Base-by-base conservation (phyloP, 2,888 invertebrate genomes). In the Hermodice carunculata region DNA sequence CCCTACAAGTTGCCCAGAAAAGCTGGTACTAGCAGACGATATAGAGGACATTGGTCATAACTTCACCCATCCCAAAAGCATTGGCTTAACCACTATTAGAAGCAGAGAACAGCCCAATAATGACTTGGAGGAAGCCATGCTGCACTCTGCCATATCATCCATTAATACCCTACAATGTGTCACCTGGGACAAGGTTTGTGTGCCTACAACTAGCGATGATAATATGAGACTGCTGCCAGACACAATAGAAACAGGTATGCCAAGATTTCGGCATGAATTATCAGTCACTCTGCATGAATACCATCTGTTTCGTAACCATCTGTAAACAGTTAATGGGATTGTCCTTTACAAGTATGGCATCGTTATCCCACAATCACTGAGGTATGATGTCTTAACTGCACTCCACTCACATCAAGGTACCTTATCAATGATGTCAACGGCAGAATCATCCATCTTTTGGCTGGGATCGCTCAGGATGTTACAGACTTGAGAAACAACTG, bases 351-450 rank as follows among this genome's bases (percentile, higher is more conserved):
- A 69, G 26, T 70, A 75, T 37, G 57, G 73, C 6, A 34, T 77
- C 24, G 66, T 77, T 4, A 71, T 76, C 2, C 77, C 74, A 1
- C 68, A 67, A 4, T 53, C 68, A 3, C 74, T 76, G 8, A 31
- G 73, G 11, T 6, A 40, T 1, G 61, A 67, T 8, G 54, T 74
- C 1, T 43, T 77, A 1, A 24, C 14, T 1, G 58, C 70, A 1
- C 64, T 77, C 1, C 74, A 78, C 48, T 64, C 77, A 14, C 77
- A 76, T 48, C 76, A 76, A 59, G 76, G 76, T 6, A 64, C 69
- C 1, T 61, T 75, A 5, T 42, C 65, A 3, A 78, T 75, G 73
- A 66, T 31, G 17, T 40, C 74, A 14, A 54, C 73, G 42, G 76
- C 76, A 14, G 76, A 77, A 53, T 28, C 65, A 5, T 71, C 74